phyloP scores from a whole-genome alignment of 2,888 invertebrate genomes.

The Syritta pipiens region DNA sequence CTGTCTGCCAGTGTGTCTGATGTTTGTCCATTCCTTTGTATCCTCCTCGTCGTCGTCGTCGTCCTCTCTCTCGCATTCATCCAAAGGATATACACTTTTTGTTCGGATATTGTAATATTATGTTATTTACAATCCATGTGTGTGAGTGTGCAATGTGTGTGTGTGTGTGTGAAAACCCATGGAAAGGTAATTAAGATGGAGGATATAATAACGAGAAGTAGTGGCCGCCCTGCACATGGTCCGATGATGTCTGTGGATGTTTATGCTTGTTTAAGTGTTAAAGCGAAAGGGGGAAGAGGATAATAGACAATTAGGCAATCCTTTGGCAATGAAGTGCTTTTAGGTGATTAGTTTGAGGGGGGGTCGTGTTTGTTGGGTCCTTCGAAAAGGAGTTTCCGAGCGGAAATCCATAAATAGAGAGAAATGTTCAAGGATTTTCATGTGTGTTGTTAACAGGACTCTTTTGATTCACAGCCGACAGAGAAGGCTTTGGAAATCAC shows the following conservation, averaged over 20 bases:
- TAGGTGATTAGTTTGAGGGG: conserved; percentile 7
- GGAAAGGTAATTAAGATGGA: conserved; percentile 53
- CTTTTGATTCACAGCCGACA: too few relatives aligned
- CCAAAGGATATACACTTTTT: neutral
- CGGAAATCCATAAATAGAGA: too few relatives aligned
- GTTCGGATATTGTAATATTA: conserved; percentile 39
- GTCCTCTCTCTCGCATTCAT: neutral
- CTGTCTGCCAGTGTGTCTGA: conserved; percentile 48
- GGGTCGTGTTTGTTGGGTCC: neutral
- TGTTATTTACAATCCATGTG: neutral
- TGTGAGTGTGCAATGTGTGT: too few relatives aligned
- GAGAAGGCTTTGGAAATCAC: too few relatives aligned
- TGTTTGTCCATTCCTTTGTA: conserved; percentile 35
- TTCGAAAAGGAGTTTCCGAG: too few relatives aligned
- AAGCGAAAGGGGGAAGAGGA: neutral
- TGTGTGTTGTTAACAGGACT: too few relatives aligned
- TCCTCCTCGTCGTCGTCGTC: neutral
- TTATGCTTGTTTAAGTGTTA: neutral
- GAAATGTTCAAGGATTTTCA: too few relatives aligned
- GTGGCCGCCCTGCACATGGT: conserved; percentile 1
- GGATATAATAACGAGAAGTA: conserved; percentile 11
- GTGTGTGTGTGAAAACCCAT: conserved; percentile 21
- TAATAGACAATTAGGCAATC: conserved; percentile 26
- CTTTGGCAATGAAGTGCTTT: conserved; percentile 16
- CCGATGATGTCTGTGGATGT: conserved; percentile 9